Percentiles rank a stretch among this genome's conserved stretches.
These are phyloP conservation scores for Apotomis capreana DNA, from an alignment of 2,888 invertebrate species.

Conservation along the genomic window DNA sequence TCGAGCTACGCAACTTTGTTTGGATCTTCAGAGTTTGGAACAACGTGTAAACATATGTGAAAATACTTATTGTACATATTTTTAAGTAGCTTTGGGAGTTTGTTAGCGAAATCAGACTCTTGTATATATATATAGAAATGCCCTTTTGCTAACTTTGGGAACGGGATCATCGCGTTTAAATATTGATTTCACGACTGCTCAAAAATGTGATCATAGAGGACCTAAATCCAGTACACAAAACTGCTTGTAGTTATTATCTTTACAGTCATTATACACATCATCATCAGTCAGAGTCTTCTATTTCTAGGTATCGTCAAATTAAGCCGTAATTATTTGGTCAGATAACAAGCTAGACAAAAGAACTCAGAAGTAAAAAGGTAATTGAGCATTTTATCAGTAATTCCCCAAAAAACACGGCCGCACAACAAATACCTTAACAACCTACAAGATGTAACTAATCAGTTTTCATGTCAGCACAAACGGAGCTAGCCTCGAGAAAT, in stretches of 20 bases:
- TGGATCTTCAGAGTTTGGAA: not conserved
- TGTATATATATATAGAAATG: not conserved
- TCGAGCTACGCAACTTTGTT: not conserved
- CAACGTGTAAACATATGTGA: slow-evolving; percentile 1
- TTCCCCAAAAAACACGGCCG: not conserved
- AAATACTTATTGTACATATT: not conserved
- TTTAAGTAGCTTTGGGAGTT: slow-evolving; percentile 7
- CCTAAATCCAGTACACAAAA: no score
- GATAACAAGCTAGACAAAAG: no score
- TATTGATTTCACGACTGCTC: no score
- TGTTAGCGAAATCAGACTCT: not conserved
- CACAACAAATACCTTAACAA: slow-evolving; percentile 9
- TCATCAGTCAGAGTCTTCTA: no score
- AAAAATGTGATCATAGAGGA: no score
- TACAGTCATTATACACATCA: no score
- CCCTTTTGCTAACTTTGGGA: no score
- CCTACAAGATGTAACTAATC: slow-evolving; percentile 6
- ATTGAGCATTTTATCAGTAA: not conserved
- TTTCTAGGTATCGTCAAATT: no score
- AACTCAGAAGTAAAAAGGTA: no score
- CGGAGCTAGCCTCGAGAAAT: slow-evolving; percentile 3
- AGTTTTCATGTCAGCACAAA: slow-evolving; percentile 2
- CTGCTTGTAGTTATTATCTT: no score
- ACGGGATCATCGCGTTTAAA: no score
- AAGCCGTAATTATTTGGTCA: no score